Evolutionary conservation across 2,113 vertebrate genomes (phyloP).

Genomic region (Xyrauchen texanus): DNA sequence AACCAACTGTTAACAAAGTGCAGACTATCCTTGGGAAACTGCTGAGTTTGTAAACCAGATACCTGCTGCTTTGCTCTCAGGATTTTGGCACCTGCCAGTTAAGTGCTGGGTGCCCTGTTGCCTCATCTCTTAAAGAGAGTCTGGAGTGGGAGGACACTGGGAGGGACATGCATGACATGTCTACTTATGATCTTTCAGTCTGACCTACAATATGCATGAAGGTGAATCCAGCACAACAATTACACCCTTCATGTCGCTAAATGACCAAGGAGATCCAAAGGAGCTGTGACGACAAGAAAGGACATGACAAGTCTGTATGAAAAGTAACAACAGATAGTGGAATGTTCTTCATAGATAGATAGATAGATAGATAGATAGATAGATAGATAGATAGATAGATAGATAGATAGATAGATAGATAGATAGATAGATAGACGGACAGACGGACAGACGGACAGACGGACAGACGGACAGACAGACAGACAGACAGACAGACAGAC

Average conservation of each 20-base stretch:
- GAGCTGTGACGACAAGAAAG: background rate
- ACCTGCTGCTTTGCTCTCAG: conserved; percentile 12
- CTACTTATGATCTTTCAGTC: conserved; percentile 32
- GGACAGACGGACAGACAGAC: too few relatives aligned
- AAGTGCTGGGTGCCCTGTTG: background rate
- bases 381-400: too few relatives aligned
- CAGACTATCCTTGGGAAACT: background rate
- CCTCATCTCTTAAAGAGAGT: conserved; percentile 4
- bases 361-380: too few relatives aligned
- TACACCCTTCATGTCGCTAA: background rate
- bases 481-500: too few relatives aligned
- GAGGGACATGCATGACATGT: conserved; percentile 29
- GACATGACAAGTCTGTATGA: background rate
- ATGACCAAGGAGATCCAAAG: conserved; percentile 14
- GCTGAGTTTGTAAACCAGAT: conserved; percentile 1
- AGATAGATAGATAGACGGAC: too few relatives aligned
- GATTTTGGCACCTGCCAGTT: background rate
- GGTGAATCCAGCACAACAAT: conserved; percentile 18
- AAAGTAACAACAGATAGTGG: background rate
- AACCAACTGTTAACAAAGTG: conserved; percentile 18
- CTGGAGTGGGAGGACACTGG: conserved; percentile 14
- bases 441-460: too few relatives aligned
- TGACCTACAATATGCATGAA: conserved; percentile 42
- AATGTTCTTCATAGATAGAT: too few relatives aligned
- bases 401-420: too few relatives aligned